These are phyloP conservation scores for Seira ritae DNA, from an alignment of 2,888 invertebrate genomes.

Conservation along the genomic window DNA sequence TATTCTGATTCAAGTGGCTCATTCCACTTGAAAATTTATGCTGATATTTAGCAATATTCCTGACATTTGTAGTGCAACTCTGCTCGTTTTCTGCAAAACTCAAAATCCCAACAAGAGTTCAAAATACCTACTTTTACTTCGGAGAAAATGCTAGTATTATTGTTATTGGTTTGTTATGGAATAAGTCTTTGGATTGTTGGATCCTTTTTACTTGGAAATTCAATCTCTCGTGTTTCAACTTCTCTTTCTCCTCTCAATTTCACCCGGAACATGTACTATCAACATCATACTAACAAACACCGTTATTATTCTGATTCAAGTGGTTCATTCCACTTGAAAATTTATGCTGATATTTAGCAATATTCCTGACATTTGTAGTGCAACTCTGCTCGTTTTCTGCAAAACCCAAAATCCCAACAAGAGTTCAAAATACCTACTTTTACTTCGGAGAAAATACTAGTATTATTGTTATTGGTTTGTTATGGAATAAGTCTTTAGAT, in stretches of 20 bases:
- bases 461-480: slow-evolving; percentile 25
- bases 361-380: neutral
- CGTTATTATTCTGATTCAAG: slow-evolving; percentile 3
- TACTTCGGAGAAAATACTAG: neutral
- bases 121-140: too few relatives aligned
- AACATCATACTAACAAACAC: too few relatives aligned
- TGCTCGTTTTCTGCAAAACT: too few relatives aligned
- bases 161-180: slow-evolving; percentile 10
- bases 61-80: slow-evolving; percentile 3
- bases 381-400: neutral
- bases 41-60: slow-evolving; percentile 5
- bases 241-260: neutral
- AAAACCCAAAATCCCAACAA: too few relatives aligned
- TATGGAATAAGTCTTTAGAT: neutral
- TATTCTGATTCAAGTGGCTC: slow-evolving; percentile 22
- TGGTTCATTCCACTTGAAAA: slow-evolving; percentile 43
- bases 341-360: slow-evolving; percentile 35
- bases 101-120: too few relatives aligned
- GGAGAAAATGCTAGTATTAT: slow-evolving; percentile 6
- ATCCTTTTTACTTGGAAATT: slow-evolving; percentile 20
- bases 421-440: neutral
- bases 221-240: slow-evolving; percentile 32
- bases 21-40: slow-evolving; percentile 50
- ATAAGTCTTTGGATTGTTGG: neutral
- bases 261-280: too few relatives aligned